Evolutionary conservation across 2,113 vertebrate genomes (phyloP).

Genomic region (Cinclus mexicanus): DNA sequence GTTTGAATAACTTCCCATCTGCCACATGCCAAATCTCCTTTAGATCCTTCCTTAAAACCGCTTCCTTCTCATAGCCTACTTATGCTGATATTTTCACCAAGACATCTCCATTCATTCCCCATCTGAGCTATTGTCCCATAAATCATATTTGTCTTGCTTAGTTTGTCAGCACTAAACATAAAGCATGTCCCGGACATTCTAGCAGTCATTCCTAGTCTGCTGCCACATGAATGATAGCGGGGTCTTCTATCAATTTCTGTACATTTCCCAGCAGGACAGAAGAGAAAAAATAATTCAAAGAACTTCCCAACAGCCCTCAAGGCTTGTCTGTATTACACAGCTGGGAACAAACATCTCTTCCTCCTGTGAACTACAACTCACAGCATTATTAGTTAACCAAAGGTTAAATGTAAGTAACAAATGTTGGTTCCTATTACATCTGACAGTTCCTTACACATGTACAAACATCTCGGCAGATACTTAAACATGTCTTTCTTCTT

Average conservation of each 20-base stretch:
- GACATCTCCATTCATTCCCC: slow-evolving; percentile 66
- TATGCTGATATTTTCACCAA: slow-evolving; percentile 56
- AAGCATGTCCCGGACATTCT: slow-evolving; percentile 58
- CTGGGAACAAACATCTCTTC: slow-evolving; percentile 56
- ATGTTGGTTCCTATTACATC: background rate
- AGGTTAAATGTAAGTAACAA: slow-evolving; percentile 54
- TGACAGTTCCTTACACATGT: background rate
- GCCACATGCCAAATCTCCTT: slow-evolving; percentile 55
- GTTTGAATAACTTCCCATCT: slow-evolving; percentile 63
- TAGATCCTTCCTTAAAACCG: slow-evolving; percentile 57
- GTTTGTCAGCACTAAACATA: slow-evolving; percentile 60
- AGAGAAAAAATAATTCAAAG: slow-evolving; percentile 60
- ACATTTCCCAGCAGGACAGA: slow-evolving; percentile 74
- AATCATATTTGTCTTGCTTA: slow-evolving; percentile 67
- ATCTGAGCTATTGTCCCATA: slow-evolving; percentile 66
- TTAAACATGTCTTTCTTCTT: slow-evolving; percentile 52
- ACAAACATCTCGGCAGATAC: background rate
- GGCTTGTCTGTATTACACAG: slow-evolving; percentile 44
- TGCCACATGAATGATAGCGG: slow-evolving; percentile 58
- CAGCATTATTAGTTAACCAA: slow-evolving; percentile 19
- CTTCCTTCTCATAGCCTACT: slow-evolving; percentile 57
- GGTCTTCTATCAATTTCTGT: slow-evolving; percentile 69
- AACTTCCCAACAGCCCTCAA: slow-evolving; percentile 43
- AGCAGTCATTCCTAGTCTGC: slow-evolving; percentile 56
- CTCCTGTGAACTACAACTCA: slow-evolving; percentile 43